Evolutionary conservation across 2,888 invertebrate genomes (phyloP).

Genomic region (Myopa tessellatipennis): DNA sequence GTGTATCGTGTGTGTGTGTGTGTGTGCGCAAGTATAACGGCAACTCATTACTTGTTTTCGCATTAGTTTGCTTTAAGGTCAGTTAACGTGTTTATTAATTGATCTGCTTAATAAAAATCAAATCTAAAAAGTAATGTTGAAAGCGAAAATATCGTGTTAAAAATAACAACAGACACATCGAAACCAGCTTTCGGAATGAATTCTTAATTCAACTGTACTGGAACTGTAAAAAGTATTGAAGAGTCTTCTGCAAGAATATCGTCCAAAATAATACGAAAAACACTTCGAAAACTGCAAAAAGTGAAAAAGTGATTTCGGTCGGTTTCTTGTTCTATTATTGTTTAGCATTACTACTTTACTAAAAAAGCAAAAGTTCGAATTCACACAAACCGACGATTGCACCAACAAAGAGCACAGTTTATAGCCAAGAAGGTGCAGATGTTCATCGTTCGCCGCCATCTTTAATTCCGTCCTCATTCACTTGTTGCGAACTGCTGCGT

Average conservation of each 20-base stretch:
- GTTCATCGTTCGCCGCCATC: neutral
- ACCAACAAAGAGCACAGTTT: no score
- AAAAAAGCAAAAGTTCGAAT: no score
- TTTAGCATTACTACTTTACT: no score
- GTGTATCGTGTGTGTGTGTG: conserved; percentile 23
- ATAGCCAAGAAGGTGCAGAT: no score
- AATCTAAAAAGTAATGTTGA: conserved; percentile 18
- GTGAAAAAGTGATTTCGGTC: no score
- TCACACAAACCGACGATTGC: no score
- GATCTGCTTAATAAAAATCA: conserved; percentile 1
- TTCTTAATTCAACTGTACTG: neutral
- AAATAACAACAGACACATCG: conserved; percentile 13
- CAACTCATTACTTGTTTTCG: neutral
- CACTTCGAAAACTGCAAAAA: neutral
- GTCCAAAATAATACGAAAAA: neutral
- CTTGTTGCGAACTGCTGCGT: neutral
- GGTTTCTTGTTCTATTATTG: no score
- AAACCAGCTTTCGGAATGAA: neutral
- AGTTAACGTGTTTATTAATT: conserved; percentile 7
- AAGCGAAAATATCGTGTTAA: conserved; percentile 23
- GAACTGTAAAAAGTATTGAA: neutral
- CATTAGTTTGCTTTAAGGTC: conserved; percentile 32
- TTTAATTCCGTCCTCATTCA: neutral
- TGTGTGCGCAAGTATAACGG: conserved; percentile 22
- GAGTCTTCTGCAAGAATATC: conserved; percentile 1